Evolutionary conservation across 2,113 vertebrate genomes (phyloP), one percentile per base, ranked within the genome.

Genomic region (Danionella cerebrum): DNA sequence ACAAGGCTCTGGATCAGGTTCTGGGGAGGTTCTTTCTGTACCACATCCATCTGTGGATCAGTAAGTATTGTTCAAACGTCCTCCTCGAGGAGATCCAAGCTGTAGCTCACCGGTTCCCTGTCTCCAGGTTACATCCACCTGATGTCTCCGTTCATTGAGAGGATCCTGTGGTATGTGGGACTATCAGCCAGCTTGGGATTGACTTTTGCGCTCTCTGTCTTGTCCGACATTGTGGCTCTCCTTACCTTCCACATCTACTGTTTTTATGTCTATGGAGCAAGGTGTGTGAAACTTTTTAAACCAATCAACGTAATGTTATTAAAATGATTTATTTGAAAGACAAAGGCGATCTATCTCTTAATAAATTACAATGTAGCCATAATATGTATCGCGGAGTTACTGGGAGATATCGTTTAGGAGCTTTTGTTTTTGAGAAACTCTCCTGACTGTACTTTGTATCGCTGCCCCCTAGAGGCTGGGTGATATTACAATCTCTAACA

Each of bases 221-320:
- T 97, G 18, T 98, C 95, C 0, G 96, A 99, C 80, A 94, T 96
- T 80, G 78, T 95, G 3, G 91, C 94, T 0, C 90, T 99, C 35
- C 89, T 99, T 76, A 99, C 96, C 63, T 97, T 99, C 83, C 96
- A 98, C 79, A 98, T 98, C 83, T 99, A 99, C 86, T 99, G 96
- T 84, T 99, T 99, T 87, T 99, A 98, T 1, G 96, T 99, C 67
- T 99, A 98, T 0, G 96, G 95, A n/a, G 95, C 96, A 82, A 91
- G 96, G 96, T 98, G 75, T 66, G 87, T n/a, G 75, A 67, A 86
- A 3, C 8, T 19, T 2, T n/a, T n/a, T n/a, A n/a, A n/a, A n/a
- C n/a, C n/a, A n/a, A n/a, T n/a, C n/a, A n/a, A n/a, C n/a, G n/a
- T n/a, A n/a, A n/a, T n/a, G n/a, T n/a, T n/a, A n/a, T n/a, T n/a